Base-by-base conservation (phyloP, 2,888 invertebrate genomes). In the Ochropacha duplaris region DNA sequence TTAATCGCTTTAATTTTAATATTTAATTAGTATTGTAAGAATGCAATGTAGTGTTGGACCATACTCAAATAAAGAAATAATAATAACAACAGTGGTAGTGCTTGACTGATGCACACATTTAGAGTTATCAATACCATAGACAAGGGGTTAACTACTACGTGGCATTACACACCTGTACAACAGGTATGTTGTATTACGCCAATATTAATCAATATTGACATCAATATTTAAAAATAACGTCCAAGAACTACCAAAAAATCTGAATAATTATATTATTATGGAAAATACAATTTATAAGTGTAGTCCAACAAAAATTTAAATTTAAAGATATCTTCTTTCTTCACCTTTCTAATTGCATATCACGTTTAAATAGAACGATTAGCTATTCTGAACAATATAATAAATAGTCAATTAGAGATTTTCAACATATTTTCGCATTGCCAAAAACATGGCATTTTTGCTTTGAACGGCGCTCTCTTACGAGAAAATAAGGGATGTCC, bases 291-390 rank as follows among this genome's bases (percentile, higher is more conserved):
- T 62, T 57, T 50, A 56, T 54, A 61, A 60, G 71, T 83, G 81
- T 87, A 84, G 87, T 82, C 78, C 79, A 82, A 72, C 83, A 83
- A 81, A 71, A 65, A 76, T 71, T 66, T 76, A 78, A 70, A 74
- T 63, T 70, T 69, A 71, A 73, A 66, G 68, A 77, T 74, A 9
- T 44, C 74, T 76, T 76, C 76, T 83, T 85, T 83, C 84, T 84
- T 86, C 88, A 88, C 88, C 76, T 85, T 82, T 81, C 81, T 76
- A 83, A 72, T 68, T 80, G 86, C 90, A 91, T 90, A 90, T 90
- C 90, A 91, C 90, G 85, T 89, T 77, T 76, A 66, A 58, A 44
- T 44, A 44, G 44, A 44, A 44, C 44, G 19, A 44, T 75, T 83
- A 84, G 83, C 78, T 81, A 77, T 78, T 84, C 80, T 81, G 78